A percentile compares a stretch with the other conserved stretches of the same genome.
Conservation (phyloP, 2,888 invertebrate species). For the Andrena praecox region DNA sequence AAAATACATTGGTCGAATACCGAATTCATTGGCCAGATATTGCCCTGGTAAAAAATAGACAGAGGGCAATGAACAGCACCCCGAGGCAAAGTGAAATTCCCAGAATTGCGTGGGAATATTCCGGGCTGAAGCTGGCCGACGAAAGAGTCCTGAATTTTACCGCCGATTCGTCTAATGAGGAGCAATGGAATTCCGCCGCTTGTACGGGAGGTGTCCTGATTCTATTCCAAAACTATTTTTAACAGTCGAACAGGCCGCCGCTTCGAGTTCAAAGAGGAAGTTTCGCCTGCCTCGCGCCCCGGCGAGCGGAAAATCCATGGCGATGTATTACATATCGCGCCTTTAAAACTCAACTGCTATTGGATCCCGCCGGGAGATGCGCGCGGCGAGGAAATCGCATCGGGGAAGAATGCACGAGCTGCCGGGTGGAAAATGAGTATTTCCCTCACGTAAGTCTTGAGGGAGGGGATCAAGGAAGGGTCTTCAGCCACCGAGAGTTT, state of each 20-base stretch:
- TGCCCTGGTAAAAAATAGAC: neutral
- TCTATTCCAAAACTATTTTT: conserved; percentile 41
- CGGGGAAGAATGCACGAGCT: conserved; percentile 1
- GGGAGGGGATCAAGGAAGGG: neutral
- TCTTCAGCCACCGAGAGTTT: neutral
- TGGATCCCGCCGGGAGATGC: neutral
- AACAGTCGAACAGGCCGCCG: conserved; percentile 7
- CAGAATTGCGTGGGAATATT: conserved; percentile 23
- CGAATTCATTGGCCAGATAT: neutral
- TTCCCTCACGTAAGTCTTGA: neutral
- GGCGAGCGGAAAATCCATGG: conserved; percentile 27
- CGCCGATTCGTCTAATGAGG: conserved; percentile 32
- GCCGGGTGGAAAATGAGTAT: conserved; percentile 5
- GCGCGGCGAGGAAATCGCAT: conserved; percentile 12
- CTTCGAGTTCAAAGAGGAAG: conserved; percentile 26
- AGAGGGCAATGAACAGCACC: neutral
- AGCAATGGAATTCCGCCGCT: conserved; percentile 11
- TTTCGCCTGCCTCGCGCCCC: conserved; percentile 18
- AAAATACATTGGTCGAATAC: neutral
- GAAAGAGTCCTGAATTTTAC: conserved; percentile 25
- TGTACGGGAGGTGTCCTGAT: conserved; percentile 15
- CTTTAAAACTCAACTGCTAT: conserved; percentile 20
- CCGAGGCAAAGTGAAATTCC: conserved; percentile 26
- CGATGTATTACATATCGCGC: conserved; percentile 24
- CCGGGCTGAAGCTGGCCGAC: conserved; percentile 9